phyloP scores from a whole-genome alignment of 2,113 vertebrate genomes.

The Pristiophorus japonicus region DNA sequence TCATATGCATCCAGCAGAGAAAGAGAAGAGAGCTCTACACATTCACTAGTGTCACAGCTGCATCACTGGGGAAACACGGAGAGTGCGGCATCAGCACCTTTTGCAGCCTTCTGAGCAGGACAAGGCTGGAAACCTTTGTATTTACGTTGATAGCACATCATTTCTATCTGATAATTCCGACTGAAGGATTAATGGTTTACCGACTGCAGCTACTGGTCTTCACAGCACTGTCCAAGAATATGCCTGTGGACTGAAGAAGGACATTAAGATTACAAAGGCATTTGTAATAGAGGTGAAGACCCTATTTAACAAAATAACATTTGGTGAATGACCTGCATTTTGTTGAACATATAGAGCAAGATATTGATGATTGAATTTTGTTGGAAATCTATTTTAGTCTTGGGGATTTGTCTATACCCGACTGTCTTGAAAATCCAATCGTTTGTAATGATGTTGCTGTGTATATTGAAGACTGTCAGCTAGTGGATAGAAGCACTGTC shows the following conservation, averaged over 20 bases:
- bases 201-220: conserved; percentile 4
- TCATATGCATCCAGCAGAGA: conserved; percentile 32
- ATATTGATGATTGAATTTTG: conserved; percentile 15
- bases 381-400: conserved; percentile 19
- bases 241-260: conserved; percentile 31
- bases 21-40: conserved; percentile 19
- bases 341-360: background rate
- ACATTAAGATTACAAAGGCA: conserved; percentile 29
- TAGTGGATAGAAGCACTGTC: background rate
- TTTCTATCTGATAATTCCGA: background rate
- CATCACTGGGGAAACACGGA: conserved; percentile 34
- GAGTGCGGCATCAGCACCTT: conserved; percentile 23
- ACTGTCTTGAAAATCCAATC: background rate
- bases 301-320: background rate
- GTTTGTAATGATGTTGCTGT: conserved; percentile 32
- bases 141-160: background rate
- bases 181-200: conserved; percentile 32
- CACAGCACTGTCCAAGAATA: background rate
- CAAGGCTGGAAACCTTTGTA: conserved; percentile 18
- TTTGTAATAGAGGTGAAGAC: conserved; percentile 11
- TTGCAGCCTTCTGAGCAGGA: conserved; percentile 23
- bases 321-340: background rate
- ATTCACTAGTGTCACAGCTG: conserved; percentile 34
- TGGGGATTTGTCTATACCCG: background rate
- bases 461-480: conserved; percentile 20